A percentile compares a stretch with the other conserved stretches of the same genome.
These are phyloP conservation scores for Talpa occidentalis DNA, from an alignment of 2,113 vertebrate genomes.

Conservation along the genomic window DNA sequence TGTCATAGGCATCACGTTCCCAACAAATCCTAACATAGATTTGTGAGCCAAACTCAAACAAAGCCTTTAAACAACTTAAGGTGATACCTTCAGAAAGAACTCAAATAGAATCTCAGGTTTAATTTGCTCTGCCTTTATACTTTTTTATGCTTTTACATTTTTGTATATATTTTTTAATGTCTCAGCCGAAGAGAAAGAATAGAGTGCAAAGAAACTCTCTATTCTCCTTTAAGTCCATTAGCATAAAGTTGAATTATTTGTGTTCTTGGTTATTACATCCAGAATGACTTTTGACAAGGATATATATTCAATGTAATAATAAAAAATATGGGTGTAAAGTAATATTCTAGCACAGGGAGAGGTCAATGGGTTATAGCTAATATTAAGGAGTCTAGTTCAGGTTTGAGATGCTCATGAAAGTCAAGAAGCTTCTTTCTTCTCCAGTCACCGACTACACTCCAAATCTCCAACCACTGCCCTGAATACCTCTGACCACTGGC, in stretches of 20 bases:
- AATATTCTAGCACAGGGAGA: neutral
- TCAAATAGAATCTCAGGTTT: neutral
- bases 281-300: neutral
- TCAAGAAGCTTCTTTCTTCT: neutral
- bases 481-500: neutral
- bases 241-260: neutral
- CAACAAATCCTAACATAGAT: neutral
- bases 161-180: neutral
- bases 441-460: neutral
- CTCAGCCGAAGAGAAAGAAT: conserved; percentile 14
- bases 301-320: neutral
- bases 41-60: conserved; percentile 26
- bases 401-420: conserved; percentile 21
- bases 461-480: neutral
- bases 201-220: neutral
- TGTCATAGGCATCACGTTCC: neutral
- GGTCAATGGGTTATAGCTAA: neutral
- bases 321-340: neutral
- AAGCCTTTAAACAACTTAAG: neutral
- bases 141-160: neutral
- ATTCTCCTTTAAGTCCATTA: neutral
- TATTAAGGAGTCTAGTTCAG: neutral
- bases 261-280: neutral
- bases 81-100: neutral
- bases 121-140: neutral